phyloP scores from a whole-genome alignment of 2,888 invertebrate species.

The Allophyes oxyacanthae region DNA sequence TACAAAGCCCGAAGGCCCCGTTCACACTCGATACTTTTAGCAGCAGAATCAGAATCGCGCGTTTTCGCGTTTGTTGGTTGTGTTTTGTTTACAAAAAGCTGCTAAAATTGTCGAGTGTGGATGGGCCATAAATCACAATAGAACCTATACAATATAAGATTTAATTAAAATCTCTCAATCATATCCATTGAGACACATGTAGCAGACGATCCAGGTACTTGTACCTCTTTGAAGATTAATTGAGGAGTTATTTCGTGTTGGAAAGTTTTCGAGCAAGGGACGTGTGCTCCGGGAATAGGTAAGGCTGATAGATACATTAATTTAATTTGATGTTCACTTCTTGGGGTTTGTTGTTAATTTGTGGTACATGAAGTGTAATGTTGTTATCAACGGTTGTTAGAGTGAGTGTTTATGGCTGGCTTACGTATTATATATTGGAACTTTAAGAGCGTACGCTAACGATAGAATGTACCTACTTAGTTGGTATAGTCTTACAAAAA shows the following conservation, averaged over 20 bases:
- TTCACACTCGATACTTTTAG: too few species aligned
- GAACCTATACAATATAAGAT: conserved; percentile 6
- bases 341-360: conserved; percentile 25
- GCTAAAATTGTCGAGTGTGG: too few species aligned
- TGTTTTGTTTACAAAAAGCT: too few species aligned
- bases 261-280: conserved; percentile 23
- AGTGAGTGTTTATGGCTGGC: not conserved
- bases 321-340: conserved; percentile 35
- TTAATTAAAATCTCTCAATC: conserved; percentile 26
- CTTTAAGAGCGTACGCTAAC: too few species aligned
- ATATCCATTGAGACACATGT: conserved; percentile 23
- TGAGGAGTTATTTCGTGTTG: conserved; percentile 20
- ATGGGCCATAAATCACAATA: too few species aligned
- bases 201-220: conserved; percentile 20
- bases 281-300: conserved; percentile 10
- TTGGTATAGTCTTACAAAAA: too few species aligned
- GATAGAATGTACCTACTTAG: too few species aligned
- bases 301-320: conserved; percentile 21
- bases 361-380: conserved; percentile 25
- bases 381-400: conserved; percentile 12
- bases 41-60: too few species aligned
- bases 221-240: conserved; percentile 28
- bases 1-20: too few species aligned
- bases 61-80: too few species aligned
- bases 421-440: too few species aligned